These are phyloP conservation scores for Trichopria drosophilae DNA, from an alignment of 2,888 invertebrate species.

Conservation along the genomic window DNA sequence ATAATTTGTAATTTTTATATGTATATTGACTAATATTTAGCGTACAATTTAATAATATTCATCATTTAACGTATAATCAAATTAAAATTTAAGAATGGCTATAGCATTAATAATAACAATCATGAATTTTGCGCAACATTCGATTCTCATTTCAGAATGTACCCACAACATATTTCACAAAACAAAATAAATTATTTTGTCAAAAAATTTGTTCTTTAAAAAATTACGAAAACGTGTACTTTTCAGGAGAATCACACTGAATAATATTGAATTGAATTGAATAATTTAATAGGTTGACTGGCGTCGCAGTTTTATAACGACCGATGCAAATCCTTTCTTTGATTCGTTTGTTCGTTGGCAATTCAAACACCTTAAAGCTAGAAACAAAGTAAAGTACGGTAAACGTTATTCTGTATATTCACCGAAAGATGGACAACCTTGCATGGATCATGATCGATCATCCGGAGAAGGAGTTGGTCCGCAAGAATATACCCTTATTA, in stretches of 20 bases:
- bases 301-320: constrained; percentile 97
- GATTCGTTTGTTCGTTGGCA: constrained; percentile 99
- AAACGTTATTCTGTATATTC: constrained; percentile 97
- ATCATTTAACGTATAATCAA: constrained; percentile 19
- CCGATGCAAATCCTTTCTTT: constrained; percentile 95
- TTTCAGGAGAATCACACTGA: too few relatives aligned
- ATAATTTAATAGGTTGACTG: constrained; percentile 78
- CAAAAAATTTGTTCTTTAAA: too few relatives aligned
- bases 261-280: constrained; percentile 11
- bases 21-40: too few relatives aligned
- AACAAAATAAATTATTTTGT: too few relatives aligned
- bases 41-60: too few relatives aligned
- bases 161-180: too few relatives aligned
- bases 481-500: constrained; percentile 96
- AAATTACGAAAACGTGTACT: too few relatives aligned
- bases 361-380: constrained; percentile 79
- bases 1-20: too few relatives aligned
- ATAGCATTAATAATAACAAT: too few relatives aligned
- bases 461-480: constrained; percentile 97
- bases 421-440: constrained; percentile 95
- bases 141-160: too few relatives aligned
- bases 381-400: constrained; percentile 92
- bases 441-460: constrained; percentile 99
- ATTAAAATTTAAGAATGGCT: too few relatives aligned
- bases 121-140: too few relatives aligned